Evolutionary conservation across 2,113 vertebrate genomes (phyloP).

Genomic region (Siniperca chuatsi): DNA sequence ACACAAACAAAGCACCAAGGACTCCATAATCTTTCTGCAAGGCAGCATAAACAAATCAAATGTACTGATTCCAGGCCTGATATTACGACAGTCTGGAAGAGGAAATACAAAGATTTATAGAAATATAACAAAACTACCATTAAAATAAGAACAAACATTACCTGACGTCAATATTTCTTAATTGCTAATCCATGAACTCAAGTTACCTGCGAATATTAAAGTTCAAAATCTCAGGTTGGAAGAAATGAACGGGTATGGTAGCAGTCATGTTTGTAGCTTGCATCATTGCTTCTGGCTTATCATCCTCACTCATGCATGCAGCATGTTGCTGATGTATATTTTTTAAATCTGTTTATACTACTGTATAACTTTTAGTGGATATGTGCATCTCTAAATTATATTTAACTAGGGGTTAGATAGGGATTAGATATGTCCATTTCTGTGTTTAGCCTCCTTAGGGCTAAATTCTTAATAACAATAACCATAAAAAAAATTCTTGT

Average conservation of each 20-base stretch:
- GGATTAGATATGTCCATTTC: background rate
- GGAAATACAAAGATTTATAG: background rate
- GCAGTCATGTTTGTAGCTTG: background rate
- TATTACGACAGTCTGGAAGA: conserved; percentile 16
- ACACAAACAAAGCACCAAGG: conserved; percentile 34
- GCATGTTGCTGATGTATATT: background rate
- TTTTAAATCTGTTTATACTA: background rate
- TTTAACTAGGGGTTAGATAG: background rate
- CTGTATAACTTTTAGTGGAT: background rate
- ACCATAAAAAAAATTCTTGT: background rate
- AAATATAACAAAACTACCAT: background rate
- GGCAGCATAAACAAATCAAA: conserved; percentile 42
- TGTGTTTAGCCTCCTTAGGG: background rate
- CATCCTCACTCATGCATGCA: background rate
- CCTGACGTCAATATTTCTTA: background rate
- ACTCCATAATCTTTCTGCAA: conserved; percentile 7
- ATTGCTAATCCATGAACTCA: background rate
- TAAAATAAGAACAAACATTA: background rate
- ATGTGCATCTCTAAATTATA: background rate
- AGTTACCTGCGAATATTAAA: background rate
- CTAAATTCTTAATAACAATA: background rate
- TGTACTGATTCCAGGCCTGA: conserved; percentile 17
- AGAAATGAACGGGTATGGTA: background rate
- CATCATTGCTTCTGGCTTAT: background rate
- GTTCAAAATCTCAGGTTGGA: background rate